Conservation (phyloP, 1,140 invertebrate genomes). For the Tribolium madens region DNA sequence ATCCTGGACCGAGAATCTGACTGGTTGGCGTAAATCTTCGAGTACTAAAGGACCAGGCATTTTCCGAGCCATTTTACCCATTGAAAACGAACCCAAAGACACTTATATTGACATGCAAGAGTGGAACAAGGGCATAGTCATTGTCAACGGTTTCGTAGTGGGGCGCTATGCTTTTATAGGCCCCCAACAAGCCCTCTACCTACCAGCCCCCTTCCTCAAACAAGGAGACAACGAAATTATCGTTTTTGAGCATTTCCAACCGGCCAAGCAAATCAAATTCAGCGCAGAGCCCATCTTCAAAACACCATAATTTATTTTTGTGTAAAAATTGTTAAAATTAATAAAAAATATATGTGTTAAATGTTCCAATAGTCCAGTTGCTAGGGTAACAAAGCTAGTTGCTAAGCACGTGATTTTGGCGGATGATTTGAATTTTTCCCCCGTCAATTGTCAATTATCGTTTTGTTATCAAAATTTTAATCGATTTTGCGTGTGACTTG, state of each 20-base stretch:
- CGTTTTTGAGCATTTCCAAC: conserved; percentile 63
- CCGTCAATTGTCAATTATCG: too few relatives aligned
- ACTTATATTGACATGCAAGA: conserved; percentile 65
- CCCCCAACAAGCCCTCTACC: conserved; percentile 71
- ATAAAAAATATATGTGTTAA: too few relatives aligned
- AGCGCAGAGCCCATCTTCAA: too few relatives aligned
- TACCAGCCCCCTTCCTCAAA: conserved; percentile 71
- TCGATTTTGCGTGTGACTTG: too few relatives aligned
- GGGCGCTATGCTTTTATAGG: conserved; percentile 71
- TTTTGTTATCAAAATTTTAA: too few relatives aligned
- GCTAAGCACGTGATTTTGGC: too few relatives aligned
- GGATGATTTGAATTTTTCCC: too few relatives aligned
- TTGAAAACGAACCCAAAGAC: conserved; percentile 48
- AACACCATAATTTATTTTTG: too few relatives aligned
- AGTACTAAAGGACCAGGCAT: conserved; percentile 53
- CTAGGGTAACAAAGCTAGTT: too few relatives aligned
- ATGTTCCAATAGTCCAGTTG: too few relatives aligned
- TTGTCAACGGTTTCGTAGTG: conserved; percentile 76
- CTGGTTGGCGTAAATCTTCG: conserved; percentile 43
- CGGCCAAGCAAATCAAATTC: conserved; percentile 32
- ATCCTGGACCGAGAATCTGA: conserved; percentile 62
- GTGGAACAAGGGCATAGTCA: conserved; percentile 72
- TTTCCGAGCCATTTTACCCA: conserved; percentile 50
- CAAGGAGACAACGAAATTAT: conserved; percentile 67
- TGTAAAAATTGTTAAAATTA: too few relatives aligned